A percentile compares a stretch with the other conserved stretches of the same genome.
Evolutionary conservation across 2,888 invertebrate species (phyloP).

Genomic region (Limnephilus rhombicus): DNA sequence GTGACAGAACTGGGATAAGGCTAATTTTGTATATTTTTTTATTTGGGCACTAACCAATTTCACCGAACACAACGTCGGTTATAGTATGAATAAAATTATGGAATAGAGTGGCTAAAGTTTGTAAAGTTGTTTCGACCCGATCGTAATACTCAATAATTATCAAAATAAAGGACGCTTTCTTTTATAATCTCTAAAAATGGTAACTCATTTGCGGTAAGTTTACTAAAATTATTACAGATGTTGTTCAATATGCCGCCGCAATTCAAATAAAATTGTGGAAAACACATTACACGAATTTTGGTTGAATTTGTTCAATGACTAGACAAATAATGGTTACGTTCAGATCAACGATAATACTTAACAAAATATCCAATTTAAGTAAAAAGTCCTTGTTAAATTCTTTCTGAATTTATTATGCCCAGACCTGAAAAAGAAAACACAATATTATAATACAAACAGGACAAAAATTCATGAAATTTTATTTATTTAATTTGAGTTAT

Average conservation of each 20-base stretch:
- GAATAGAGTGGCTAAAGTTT: neutral
- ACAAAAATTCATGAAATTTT: too few relatives aligned
- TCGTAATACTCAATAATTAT: neutral
- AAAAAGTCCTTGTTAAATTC: constrained; percentile 24
- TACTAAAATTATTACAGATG: neutral
- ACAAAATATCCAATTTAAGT: constrained; percentile 20
- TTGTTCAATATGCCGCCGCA: neutral
- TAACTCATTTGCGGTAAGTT: constrained; percentile 7
- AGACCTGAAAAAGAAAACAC: constrained; percentile 49
- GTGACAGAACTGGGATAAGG: constrained; percentile 1
- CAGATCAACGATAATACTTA: constrained; percentile 37
- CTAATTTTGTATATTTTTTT: neutral
- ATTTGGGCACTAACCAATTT: constrained; percentile 1
- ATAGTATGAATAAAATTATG: neutral
- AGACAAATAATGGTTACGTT: constrained; percentile 18
- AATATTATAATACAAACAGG: neutral
- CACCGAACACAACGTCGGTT: neutral
- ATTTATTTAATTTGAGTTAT: too few relatives aligned
- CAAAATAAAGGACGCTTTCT: constrained; percentile 1
- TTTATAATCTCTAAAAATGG: constrained; percentile 14
- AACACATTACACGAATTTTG: neutral
- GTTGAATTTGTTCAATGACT: constrained; percentile 47
- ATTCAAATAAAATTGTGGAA: neutral
- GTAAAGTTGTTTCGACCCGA: neutral
- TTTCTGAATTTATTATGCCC: constrained; percentile 46